Evolutionary conservation across 2,797 vertebrate genomes (phyloP).

Genomic region (Cichlasoma orientale): DNA sequence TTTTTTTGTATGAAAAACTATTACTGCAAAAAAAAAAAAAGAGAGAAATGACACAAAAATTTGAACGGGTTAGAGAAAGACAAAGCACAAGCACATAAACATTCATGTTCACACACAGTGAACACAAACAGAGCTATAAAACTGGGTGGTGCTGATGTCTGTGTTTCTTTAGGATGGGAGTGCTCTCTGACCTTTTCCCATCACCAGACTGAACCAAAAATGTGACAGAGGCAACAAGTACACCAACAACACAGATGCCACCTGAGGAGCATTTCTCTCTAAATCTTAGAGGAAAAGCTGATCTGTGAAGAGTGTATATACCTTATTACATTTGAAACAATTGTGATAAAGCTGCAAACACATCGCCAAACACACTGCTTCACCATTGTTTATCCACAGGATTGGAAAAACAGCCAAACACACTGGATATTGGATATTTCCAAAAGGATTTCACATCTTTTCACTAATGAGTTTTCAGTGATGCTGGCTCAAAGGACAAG

Average conservation of each 20-base stretch:
- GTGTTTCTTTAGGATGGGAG: conserved; percentile 18
- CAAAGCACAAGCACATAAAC: conserved; percentile 17
- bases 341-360: background rate
- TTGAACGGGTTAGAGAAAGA: background rate
- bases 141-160: conserved; percentile 35
- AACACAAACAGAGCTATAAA: conserved; percentile 45
- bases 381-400: background rate
- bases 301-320: background rate
- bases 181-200: conserved; percentile 64
- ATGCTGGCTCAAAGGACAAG: too few species aligned
- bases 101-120: conserved; percentile 2
- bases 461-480: too few species aligned
- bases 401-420: background rate
- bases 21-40: background rate
- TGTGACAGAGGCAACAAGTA: conserved; percentile 7
- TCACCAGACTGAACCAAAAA: conserved; percentile 25
- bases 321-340: background rate
- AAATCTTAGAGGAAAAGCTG: background rate
- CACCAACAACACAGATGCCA: conserved; percentile 15
- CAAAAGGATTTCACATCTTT: background rate
- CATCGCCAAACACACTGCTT: background rate
- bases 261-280: background rate
- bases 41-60: background rate
- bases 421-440: too few species aligned
- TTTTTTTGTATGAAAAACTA: background rate